phyloP scores from a whole-genome alignment of 2,797 vertebrate species.

The Atherinosoma microstoma region DNA sequence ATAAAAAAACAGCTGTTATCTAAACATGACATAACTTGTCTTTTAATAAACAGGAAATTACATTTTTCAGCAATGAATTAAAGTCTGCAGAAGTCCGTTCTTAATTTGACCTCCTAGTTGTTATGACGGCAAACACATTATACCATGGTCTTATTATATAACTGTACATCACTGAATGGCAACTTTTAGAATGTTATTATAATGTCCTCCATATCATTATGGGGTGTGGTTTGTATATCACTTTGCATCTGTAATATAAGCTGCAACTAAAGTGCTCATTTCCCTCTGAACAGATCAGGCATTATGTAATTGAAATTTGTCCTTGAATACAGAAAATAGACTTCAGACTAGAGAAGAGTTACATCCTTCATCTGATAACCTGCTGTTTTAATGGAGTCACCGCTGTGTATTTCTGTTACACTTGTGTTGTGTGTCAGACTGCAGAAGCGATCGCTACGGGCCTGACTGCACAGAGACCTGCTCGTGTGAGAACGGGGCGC shows the following conservation, averaged over 20 bases:
- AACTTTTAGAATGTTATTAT: background rate
- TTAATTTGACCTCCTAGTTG: background rate
- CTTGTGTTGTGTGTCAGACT: constrained; percentile 78
- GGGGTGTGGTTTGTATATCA: background rate
- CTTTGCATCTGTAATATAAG: background rate
- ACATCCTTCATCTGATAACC: background rate
- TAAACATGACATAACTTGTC: no score
- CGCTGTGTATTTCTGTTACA: background rate
- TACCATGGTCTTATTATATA: background rate
- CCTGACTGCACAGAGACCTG: constrained; percentile 88
- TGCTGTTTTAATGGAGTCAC: background rate
- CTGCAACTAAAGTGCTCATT: background rate
- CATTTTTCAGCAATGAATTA: background rate
- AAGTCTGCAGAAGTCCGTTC: background rate
- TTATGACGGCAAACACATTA: background rate
- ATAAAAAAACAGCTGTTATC: background rate
- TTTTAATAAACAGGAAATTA: no score
- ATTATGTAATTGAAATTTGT: background rate
- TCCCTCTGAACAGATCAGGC: background rate
- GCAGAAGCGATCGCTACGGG: constrained; percentile 83
- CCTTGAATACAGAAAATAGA: background rate
- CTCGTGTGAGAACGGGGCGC: constrained; percentile 82
- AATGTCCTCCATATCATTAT: background rate
- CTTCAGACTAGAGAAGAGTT: background rate
- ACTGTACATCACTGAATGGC: background rate